Conservation (phyloP, 2,888 invertebrate species). For the Nemoura dubitans region DNA sequence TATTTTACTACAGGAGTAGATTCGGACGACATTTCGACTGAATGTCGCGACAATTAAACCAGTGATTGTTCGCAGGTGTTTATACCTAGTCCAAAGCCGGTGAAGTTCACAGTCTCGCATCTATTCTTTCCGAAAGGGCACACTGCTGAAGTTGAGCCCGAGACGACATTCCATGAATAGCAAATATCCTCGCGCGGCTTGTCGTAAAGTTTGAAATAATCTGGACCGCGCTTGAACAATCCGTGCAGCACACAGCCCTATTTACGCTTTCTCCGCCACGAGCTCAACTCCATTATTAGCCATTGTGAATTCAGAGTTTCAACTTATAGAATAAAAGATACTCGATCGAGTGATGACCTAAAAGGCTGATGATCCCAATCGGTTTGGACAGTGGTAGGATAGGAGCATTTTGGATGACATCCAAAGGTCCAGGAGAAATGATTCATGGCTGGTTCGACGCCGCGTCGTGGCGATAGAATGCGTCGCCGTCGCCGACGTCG, state of each 20-base stretch:
- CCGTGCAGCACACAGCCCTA: neutral
- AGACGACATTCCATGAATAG: slow-evolving; percentile 34
- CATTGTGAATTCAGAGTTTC: slow-evolving; percentile 17
- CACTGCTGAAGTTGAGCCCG: neutral
- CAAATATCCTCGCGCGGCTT: neutral
- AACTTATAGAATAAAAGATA: slow-evolving; percentile 17
- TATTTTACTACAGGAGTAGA: no score
- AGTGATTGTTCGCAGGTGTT: neutral
- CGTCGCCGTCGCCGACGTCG: slow-evolving; percentile 3
- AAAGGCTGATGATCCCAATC: slow-evolving; percentile 18
- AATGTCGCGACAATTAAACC: slow-evolving; percentile 34
- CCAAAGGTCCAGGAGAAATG: slow-evolving; percentile 9
- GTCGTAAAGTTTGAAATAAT: slow-evolving; percentile 36
- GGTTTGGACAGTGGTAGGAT: neutral
- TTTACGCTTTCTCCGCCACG: neutral
- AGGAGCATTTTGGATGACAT: neutral
- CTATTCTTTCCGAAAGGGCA: slow-evolving; percentile 14
- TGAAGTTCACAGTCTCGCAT: neutral
- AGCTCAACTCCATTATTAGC: slow-evolving; percentile 1
- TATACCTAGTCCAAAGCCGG: neutral
- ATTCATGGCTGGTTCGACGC: slow-evolving; percentile 30
- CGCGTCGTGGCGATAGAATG: slow-evolving; percentile 13
- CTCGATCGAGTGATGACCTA: slow-evolving; percentile 15
- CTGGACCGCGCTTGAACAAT: neutral
- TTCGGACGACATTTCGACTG: neutral